Conservation (phyloP, 1,140 invertebrate genomes). For the Cyclina sinensis region DNA sequence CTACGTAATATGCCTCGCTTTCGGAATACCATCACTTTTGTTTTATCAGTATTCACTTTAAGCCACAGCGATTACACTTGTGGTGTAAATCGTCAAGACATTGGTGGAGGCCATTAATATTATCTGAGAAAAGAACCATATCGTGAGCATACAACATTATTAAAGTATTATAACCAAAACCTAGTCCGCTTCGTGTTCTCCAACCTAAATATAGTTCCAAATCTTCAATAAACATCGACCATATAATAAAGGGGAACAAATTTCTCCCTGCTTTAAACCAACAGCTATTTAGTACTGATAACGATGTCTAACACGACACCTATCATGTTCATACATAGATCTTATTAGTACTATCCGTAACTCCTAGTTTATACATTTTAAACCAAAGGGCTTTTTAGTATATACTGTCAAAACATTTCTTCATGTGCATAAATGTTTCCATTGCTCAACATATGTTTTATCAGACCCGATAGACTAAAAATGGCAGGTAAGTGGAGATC, state of each 20-base stretch:
- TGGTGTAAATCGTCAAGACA: background rate
- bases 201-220: too few relatives aligned
- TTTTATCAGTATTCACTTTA: background rate
- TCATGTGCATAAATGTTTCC: constrained; percentile 5
- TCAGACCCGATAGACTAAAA: constrained; percentile 1
- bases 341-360: constrained; percentile 22
- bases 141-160: background rate
- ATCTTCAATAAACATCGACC: too few relatives aligned
- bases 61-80: background rate
- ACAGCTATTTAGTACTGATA: background rate
- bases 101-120: background rate
- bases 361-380: constrained; percentile 48
- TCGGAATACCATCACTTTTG: background rate
- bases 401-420: constrained; percentile 40
- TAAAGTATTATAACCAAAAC: background rate
- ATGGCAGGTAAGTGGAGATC: too few relatives aligned
- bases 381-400: constrained; percentile 52
- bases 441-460: background rate
- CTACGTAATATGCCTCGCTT: background rate
- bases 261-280: constrained; percentile 45
- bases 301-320: background rate
- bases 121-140: background rate
- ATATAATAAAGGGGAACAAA: constrained; percentile 45
- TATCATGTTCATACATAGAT: constrained; percentile 21
- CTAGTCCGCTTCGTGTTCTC: background rate